These are phyloP conservation scores for Engraulis encrasicolus DNA, from an alignment of 2,113 vertebrate species.

Conservation along the genomic window DNA sequence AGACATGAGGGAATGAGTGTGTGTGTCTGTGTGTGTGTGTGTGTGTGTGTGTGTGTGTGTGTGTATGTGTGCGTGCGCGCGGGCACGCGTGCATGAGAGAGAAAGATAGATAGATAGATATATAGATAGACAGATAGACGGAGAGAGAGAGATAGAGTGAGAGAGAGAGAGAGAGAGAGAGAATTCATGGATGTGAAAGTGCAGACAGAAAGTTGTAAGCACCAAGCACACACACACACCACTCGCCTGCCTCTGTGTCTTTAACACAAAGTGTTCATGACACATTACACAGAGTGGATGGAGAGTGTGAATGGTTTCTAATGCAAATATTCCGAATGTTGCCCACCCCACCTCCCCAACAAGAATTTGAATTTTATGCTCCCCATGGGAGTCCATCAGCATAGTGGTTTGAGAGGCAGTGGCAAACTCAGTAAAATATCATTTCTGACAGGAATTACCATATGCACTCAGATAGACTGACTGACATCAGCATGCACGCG, in stretches of 20 bases:
- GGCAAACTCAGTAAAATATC: not conserved
- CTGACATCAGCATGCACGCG: not conserved
- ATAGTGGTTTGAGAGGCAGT: not conserved
- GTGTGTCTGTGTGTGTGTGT: not conserved
- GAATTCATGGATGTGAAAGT: no score
- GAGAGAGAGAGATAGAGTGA: not conserved
- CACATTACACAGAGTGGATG: not conserved
- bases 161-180: no score
- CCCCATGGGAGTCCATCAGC: not conserved
- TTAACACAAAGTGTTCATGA: not conserved
- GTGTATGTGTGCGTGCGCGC: not conserved
- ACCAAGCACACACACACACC: not conserved
- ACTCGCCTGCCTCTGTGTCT: not conserved
- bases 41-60: not conserved
- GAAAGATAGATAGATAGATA: no score
- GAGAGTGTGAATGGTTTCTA: not conserved
- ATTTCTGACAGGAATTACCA: not conserved
- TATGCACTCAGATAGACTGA: not conserved
- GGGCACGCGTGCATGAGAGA: not conserved
- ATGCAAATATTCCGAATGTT: not conserved
- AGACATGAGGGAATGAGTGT: no score
- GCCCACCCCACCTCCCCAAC: not conserved
- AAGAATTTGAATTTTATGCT: not conserved
- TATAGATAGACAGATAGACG: no score
- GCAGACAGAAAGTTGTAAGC: not conserved